Evolutionary conservation across 2,888 invertebrate species (phyloP), one percentile per base, ranked within the genome.

Genomic region (Aethes cnicana): DNA sequence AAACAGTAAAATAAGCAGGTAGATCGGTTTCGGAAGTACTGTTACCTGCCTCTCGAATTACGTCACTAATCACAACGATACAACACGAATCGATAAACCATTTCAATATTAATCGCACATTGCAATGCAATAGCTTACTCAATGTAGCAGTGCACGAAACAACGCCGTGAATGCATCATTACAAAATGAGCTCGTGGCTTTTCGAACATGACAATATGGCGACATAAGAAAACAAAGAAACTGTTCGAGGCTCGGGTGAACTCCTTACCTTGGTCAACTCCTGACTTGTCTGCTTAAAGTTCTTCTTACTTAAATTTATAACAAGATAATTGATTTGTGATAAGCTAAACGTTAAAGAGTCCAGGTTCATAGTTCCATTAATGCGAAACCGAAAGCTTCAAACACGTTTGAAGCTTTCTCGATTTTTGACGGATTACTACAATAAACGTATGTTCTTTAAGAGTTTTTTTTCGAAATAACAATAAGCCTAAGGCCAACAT

Each of bases 331-430:
- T 96, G 92, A 98, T 98, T 95, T 98, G 97, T 94, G 96, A 96
- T 95, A 98, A 95, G 94, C 97, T 96, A 95, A 97, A 96, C 93
- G 96, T 96, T 94, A 97, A 94, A 94, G 97, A 95, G 94, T 98
- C 98, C 94, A 97, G 97, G 96, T 96, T 97, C 97, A 97, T 97
- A 97, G 95, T 97, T 97, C 96, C 96, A 94, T 94, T 92, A 93
- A 94, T 92, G 92, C 94, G 92, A 93, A 94, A 92, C 93, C 95
- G 96, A 96, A 96, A 96, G 96, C 96, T 96, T 96, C 96, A 96
- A 96, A 95, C 92, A 92, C 90, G 92, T 93, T 95, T 95, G 95
- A 96, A 96, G 95, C 95, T 95, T 95, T 95, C 95, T 94, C 91
- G 91, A 92, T 92, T 92, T 92, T 92, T 92, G 92, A 92, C 92